Percentiles rank a stretch among this genome's conserved stretches.
Evolutionary conservation across 2,113 vertebrate genomes (phyloP).

Genomic region (Zosterops borbonicus): DNA sequence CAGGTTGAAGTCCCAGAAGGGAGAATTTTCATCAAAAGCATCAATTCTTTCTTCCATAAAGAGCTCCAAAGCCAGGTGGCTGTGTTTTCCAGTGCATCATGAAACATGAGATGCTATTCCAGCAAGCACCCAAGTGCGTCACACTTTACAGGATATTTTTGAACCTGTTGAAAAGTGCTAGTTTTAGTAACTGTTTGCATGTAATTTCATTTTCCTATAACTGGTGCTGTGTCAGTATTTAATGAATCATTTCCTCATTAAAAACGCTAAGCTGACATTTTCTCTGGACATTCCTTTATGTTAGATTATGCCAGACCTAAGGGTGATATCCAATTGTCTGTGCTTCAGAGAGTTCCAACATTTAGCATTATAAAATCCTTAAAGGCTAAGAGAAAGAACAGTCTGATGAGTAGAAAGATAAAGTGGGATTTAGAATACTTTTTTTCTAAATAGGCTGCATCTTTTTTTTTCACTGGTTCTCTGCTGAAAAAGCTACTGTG

Average conservation of each 20-base stretch:
- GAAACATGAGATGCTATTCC: constrained; percentile 13
- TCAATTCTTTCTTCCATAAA: not conserved
- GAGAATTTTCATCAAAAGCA: not conserved
- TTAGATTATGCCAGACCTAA: not conserved
- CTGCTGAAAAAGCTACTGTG: not conserved
- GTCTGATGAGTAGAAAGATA: not conserved
- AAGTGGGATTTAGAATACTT: not conserved
- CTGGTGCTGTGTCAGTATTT: not conserved
- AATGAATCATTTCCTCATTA: not conserved
- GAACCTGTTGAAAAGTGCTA: constrained; percentile 5
- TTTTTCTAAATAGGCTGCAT: not conserved
- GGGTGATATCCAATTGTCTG: not conserved
- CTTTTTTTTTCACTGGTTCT: not conserved
- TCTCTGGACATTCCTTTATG: not conserved
- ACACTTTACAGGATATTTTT: not conserved
- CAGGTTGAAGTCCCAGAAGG: not conserved
- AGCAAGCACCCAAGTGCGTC: not conserved
- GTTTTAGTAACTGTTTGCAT: not conserved
- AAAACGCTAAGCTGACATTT: not conserved
- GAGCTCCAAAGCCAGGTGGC: not conserved
- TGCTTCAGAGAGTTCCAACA: not conserved
- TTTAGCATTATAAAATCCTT: not conserved
- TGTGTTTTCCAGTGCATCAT: not conserved
- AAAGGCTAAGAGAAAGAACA: not conserved
- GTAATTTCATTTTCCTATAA: not conserved